A percentile compares a stretch with the other conserved stretches of the same genome.
phyloP scores from a whole-genome alignment of 1,140 invertebrate species.

The Apis cerana region DNA sequence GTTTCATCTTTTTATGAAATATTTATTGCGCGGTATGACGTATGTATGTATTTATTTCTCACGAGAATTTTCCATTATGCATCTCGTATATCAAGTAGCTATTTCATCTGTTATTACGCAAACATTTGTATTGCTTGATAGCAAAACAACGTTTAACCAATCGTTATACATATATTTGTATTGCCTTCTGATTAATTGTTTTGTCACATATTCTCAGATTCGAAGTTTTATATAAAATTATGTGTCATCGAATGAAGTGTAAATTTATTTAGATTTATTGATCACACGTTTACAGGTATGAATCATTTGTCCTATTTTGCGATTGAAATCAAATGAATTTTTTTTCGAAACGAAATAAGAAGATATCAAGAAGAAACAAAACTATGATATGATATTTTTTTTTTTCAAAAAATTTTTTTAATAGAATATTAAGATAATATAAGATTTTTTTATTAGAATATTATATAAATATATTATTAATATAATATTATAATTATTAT shows the following conservation, averaged over 20 bases:
- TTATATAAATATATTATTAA: neutral
- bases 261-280: neutral
- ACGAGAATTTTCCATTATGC: slow-evolving; percentile 13
- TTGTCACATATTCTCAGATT: neutral
- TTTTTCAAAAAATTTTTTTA: too few relatives aligned
- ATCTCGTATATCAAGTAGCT: neutral
- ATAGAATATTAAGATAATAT: too few relatives aligned
- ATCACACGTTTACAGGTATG: neutral
- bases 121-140: slow-evolving; percentile 4
- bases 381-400: neutral
- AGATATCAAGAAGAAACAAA: too few relatives aligned
- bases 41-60: neutral
- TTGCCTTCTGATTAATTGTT: neutral
- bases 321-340: neutral
- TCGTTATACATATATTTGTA: slow-evolving; percentile 2
- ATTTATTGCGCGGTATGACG: neutral
- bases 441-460: too few relatives aligned
- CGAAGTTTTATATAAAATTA: slow-evolving; percentile 9
- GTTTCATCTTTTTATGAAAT: neutral
- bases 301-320: neutral
- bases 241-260: neutral
- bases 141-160: neutral
- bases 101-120: slow-evolving; percentile 7
- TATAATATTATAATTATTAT: neutral
- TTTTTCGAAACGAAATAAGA: too few relatives aligned